Percentiles rank a stretch among this genome's conserved stretches.
Conservation (phyloP, 2,888 invertebrate species). For the Chromoteleia sp. region DNA sequence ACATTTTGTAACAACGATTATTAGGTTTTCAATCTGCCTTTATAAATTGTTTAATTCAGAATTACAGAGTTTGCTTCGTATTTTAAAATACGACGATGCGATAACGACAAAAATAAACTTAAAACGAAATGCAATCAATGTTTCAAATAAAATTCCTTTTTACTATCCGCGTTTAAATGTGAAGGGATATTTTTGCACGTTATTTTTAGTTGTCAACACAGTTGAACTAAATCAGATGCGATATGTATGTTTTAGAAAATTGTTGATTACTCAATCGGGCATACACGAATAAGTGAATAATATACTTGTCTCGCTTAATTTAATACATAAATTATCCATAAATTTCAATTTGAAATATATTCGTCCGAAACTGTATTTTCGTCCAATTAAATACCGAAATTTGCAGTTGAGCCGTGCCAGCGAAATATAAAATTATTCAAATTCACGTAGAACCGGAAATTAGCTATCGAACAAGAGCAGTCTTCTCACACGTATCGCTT, state of each 20-base stretch:
- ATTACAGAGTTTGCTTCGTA: neutral
- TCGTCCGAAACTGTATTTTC: neutral
- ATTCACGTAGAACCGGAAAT: too few relatives aligned
- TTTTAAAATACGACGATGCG: neutral
- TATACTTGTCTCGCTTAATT: neutral
- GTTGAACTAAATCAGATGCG: neutral
- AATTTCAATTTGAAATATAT: neutral
- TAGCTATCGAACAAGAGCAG: too few relatives aligned
- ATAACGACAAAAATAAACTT: neutral
- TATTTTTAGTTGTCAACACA: neutral
- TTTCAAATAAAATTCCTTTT: neutral
- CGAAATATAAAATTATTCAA: too few relatives aligned
- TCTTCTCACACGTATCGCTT: too few relatives aligned
- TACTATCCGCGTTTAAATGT: neutral
- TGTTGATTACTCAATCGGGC: neutral
- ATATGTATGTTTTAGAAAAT: neutral
- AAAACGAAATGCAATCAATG: neutral
- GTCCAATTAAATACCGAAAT: neutral
- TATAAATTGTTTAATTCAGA: neutral
- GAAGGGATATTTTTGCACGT: neutral
- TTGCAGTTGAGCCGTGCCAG: too few relatives aligned
- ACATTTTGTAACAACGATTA: neutral
- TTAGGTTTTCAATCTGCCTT: neutral
- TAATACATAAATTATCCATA: slow-evolving; percentile 1
- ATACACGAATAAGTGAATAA: neutral